Evolutionary conservation across 1,140 invertebrate genomes (phyloP).

Genomic region (Metopolophium dirhodum): DNA sequence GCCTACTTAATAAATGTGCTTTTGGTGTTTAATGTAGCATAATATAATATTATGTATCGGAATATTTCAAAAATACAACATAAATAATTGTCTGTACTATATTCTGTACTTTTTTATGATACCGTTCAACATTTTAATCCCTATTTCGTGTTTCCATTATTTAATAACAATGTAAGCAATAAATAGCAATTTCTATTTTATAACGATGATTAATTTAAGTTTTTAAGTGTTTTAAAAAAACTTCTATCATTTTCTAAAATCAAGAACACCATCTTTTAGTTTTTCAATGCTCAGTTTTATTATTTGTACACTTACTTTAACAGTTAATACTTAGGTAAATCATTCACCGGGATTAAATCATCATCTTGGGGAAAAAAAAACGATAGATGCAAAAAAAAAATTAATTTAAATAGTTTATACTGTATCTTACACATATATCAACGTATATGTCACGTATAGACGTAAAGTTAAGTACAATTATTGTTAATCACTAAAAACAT

Average conservation of each 20-base stretch:
- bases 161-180: constrained; percentile 1
- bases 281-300: background rate
- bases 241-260: background rate
- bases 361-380: background rate
- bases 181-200: background rate
- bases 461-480: background rate
- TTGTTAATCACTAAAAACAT: background rate
- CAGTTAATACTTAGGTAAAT: background rate
- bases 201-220: background rate
- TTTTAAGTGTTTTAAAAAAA: constrained; percentile 17
- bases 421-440: background rate
- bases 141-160: background rate
- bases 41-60: background rate
- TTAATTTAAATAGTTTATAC: background rate
- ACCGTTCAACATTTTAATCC: background rate
- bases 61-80: constrained; percentile 6
- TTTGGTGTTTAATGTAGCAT: background rate
- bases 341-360: background rate
- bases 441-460: background rate
- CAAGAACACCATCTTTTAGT: background rate
- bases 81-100: background rate
- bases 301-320: background rate
- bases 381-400: background rate
- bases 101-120: too few relatives aligned
- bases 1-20: background rate